Conservation (phyloP, 1,140 invertebrate genomes). For the Drosophila suzukii region DNA sequence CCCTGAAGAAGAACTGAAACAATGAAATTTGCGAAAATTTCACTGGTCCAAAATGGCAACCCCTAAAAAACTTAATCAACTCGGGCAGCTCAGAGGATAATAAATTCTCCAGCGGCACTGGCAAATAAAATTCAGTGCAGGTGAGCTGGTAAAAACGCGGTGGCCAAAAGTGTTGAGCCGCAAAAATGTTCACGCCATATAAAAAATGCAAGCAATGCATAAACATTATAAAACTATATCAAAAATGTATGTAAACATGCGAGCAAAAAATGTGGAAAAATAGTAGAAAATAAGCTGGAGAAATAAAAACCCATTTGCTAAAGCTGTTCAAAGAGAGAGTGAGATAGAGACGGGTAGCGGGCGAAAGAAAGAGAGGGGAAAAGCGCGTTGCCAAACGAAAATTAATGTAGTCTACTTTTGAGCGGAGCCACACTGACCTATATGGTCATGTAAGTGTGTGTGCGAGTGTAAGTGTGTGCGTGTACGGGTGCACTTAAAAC, state of each 20-base stretch:
- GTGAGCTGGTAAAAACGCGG: slow-evolving; percentile 6
- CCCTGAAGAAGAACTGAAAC: background rate
- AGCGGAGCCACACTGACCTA: slow-evolving; percentile 69
- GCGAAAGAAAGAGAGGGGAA: background rate
- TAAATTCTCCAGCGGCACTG: slow-evolving; percentile 22
- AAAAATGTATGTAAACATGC: slow-evolving; percentile 39
- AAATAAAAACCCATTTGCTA: slow-evolving; percentile 69
- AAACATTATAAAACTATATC: slow-evolving; percentile 65
- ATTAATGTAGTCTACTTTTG: slow-evolving; percentile 80
- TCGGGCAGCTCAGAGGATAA: slow-evolving; percentile 22
- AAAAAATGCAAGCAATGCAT: slow-evolving; percentile 71
- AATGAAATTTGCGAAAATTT: background rate
- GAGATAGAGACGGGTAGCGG: background rate
- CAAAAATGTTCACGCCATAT: slow-evolving; percentile 65
- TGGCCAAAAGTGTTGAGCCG: slow-evolving; percentile 48
- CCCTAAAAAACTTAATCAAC: slow-evolving; percentile 31
- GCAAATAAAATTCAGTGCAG: slow-evolving; percentile 8
- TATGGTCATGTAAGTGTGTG: slow-evolving; percentile 35
- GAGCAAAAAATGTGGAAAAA: slow-evolving; percentile 29
- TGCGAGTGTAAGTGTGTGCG: slow-evolving; percentile 17
- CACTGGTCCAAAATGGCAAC: background rate
- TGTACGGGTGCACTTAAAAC: slow-evolving; percentile 67
- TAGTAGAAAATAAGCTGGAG: slow-evolving; percentile 11
- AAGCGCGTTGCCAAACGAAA: slow-evolving; percentile 61
- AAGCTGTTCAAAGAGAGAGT: slow-evolving; percentile 49